A percentile compares a stretch with the other conserved stretches of the same genome.
Conservation (phyloP, 2,113 vertebrate genomes). For the Gymnarchus niloticus region DNA sequence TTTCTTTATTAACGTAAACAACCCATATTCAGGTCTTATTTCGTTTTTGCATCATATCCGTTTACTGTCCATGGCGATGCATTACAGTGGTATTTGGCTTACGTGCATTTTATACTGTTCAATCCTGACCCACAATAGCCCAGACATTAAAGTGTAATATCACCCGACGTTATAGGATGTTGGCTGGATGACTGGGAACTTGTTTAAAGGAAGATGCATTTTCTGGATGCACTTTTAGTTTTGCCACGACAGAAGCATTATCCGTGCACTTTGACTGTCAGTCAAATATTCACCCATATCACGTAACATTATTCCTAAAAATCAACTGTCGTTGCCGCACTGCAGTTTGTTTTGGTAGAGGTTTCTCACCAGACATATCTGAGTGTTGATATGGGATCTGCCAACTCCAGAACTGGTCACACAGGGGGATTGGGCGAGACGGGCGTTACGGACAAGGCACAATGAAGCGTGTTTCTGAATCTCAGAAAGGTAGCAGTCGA, state of each 20-base stretch:
- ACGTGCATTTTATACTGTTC: neutral
- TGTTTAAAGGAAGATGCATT: neutral
- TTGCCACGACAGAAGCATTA: neutral
- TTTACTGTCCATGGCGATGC: neutral
- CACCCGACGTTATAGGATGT: neutral
- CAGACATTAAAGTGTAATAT: neutral
- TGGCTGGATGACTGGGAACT: neutral
- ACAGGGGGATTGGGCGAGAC: neutral
- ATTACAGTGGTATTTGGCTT: neutral
- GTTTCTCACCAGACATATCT: neutral
- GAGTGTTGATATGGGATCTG: neutral
- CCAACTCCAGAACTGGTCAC: neutral
- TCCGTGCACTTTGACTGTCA: slow-evolving; percentile 10
- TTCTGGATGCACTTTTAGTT: neutral
- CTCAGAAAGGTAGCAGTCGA: neutral
- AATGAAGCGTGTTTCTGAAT: neutral
- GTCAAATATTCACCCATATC: slow-evolving; percentile 58
- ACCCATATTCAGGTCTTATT: neutral
- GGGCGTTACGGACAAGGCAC: neutral
- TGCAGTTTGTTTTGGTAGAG: slow-evolving; percentile 53
- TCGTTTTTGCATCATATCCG: neutral
- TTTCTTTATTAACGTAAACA: neutral
- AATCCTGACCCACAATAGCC: neutral
- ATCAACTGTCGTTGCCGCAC: slow-evolving; percentile 56
- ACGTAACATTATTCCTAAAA: slow-evolving; percentile 55